A percentile compares a stretch with the other conserved stretches of the same genome.
phyloP scores from a whole-genome alignment of 2,888 invertebrate species.

The Nemurella pictetii region DNA sequence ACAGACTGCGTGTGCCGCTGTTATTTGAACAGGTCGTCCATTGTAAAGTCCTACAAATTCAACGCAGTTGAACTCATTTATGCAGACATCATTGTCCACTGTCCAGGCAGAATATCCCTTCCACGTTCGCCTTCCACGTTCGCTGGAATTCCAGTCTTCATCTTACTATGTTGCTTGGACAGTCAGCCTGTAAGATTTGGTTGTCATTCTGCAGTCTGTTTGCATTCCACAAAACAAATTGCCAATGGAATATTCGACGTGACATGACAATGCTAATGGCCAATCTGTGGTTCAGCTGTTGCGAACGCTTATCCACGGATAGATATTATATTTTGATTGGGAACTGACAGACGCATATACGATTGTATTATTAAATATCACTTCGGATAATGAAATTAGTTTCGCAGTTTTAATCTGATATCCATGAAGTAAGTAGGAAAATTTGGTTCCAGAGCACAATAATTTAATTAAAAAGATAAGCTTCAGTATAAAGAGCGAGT shows the following conservation, averaged over 20 bases:
- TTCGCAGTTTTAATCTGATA: too few species aligned
- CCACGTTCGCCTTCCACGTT: not conserved
- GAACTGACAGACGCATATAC: too few species aligned
- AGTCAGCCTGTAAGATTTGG: not conserved
- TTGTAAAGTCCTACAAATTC: not conserved
- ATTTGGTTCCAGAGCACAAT: too few species aligned
- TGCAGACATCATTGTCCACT: not conserved
- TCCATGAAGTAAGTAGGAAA: too few species aligned
- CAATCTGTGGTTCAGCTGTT: not conserved
- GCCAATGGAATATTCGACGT: not conserved
- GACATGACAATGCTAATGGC: not conserved
- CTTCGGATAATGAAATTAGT: too few species aligned
- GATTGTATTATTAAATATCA: too few species aligned
- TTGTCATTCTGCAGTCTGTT: not conserved
- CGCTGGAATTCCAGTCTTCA: too few species aligned
- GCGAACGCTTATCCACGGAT: too few species aligned
- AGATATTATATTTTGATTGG: too few species aligned
- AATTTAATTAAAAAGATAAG: too few species aligned
- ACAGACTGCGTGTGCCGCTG: too few species aligned
- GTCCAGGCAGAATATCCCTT: not conserved
- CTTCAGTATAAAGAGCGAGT: too few species aligned
- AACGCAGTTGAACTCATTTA: not conserved
- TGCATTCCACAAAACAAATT: not conserved
- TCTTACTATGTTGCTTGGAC: not conserved
- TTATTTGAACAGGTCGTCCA: not conserved